Base-by-base conservation (phyloP, 2,797 vertebrate genomes). In the Megaceryle alcyon region DNA sequence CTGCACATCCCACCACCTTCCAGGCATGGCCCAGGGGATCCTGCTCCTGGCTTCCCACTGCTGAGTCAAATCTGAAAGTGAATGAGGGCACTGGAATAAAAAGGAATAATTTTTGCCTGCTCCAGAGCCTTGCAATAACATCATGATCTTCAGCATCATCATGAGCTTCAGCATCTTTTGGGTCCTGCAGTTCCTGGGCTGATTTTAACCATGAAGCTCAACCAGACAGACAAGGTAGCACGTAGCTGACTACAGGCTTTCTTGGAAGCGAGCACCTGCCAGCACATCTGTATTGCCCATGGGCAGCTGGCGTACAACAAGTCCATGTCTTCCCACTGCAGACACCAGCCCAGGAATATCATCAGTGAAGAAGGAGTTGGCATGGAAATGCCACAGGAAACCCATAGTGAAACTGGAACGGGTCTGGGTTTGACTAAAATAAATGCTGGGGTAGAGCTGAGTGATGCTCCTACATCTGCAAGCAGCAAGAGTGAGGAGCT, bases 51-150 rank as follows among this genome's bases (percentile, higher is more conserved):
- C 26, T 60, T 28, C 4, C 17, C 21, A 1, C 49, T 68, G 21
- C 61, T 26, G 28, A 22, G 29, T 26, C 6, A 1, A 41, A 35
- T 15, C 0, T 54, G 44, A 59, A 28, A 22, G 33, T 0, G 2
- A 81, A 64, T 2, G 3, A 59, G 16, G 23, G n/a, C 3, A 72
- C 31, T 84, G 56, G 31, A 54, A 31, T 20, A 7, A 51, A 76
- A 88, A 60, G 6, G 3, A 17, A 16, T 51, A 9, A 3, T 43
- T 75, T 41, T 2, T 3, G 59, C 13, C 35, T 31, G 31, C 37
- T 21, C 6, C 1, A 21, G 41, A 79, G 51, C 44, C 22, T 59
- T 29, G 3, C 10, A 23, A 9, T 4, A 35, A 4, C 9, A 1
- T 9, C 39, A 10, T 0, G 1, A 81, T 33, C 66, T 77, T 56